A percentile compares a stretch with the other conserved stretches of the same genome.
Evolutionary conservation across 2,888 invertebrate genomes (phyloP).

Genomic region (Protophormia terraenovae): DNA sequence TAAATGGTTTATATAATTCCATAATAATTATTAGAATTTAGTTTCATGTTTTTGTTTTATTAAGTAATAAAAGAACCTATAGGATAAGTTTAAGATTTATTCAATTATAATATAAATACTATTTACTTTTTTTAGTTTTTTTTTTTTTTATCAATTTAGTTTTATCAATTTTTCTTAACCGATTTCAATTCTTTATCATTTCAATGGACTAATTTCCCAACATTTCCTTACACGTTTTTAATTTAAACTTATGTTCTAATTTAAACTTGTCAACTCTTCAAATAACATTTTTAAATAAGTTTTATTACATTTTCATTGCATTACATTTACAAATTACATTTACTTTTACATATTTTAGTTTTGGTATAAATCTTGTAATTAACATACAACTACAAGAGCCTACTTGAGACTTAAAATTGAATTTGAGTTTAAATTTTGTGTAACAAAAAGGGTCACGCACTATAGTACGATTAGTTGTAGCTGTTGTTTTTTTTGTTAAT

Average conservation of each 20-base stretch:
- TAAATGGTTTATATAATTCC: no score
- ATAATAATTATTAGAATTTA: no score
- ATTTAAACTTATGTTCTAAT: background rate
- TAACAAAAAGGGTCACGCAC: constrained; percentile 17
- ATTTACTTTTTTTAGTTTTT: no score
- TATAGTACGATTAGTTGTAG: background rate
- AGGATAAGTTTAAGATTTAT: no score
- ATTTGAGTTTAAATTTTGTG: background rate
- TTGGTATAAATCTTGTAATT: background rate
- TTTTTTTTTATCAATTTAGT: no score
- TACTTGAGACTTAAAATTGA: no score
- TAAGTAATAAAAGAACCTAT: no score
- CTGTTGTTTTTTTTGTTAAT: background rate
- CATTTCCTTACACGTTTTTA: background rate
- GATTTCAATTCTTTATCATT: background rate
- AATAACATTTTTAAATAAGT: background rate
- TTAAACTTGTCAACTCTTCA: background rate
- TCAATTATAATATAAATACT: no score
- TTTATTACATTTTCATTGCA: background rate
- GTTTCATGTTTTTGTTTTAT: no score
- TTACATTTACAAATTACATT: background rate
- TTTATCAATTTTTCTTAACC: no score
- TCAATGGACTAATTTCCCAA: background rate
- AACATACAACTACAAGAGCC: background rate
- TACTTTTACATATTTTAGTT: background rate